phyloP scores from a whole-genome alignment of 2,888 invertebrate genomes.

The Ypsolopha sequella region DNA sequence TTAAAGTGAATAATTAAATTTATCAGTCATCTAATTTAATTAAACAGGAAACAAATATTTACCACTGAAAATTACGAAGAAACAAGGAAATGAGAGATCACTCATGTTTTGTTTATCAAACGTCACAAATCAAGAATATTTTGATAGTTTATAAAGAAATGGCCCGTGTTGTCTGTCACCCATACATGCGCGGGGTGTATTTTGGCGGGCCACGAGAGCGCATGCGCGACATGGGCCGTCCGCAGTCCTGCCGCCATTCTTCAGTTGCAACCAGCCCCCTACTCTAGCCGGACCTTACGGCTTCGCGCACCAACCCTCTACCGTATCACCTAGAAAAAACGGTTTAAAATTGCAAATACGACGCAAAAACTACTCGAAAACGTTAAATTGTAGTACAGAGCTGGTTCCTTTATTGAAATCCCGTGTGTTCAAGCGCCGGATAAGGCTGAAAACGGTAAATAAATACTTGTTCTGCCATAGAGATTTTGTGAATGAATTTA shows the following conservation, averaged over 20 bases:
- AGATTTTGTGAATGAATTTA: conserved; percentile 70
- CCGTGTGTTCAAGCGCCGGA: conserved; percentile 22
- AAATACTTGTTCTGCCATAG: conserved; percentile 48
- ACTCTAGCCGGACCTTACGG: conserved; percentile 24
- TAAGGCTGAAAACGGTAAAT: conserved; percentile 55
- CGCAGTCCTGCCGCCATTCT: conserved; percentile 54
- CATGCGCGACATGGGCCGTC: conserved; percentile 32
- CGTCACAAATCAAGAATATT: neutral
- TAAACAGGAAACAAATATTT: conserved; percentile 7
- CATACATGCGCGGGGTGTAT: conserved; percentile 66
- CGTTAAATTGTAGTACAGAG: conserved; percentile 10
- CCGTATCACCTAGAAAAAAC: conserved; percentile 49
- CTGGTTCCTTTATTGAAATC: conserved; percentile 17
- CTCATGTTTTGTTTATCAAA: no score
- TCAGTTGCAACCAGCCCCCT: conserved; percentile 52
- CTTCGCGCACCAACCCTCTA: conserved; percentile 23
- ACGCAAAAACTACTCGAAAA: conserved; percentile 26
- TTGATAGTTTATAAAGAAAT: conserved; percentile 1
- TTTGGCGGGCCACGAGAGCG: conserved; percentile 60
- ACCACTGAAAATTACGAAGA: neutral
- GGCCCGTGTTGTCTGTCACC: conserved; percentile 19
- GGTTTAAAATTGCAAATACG: conserved; percentile 25
- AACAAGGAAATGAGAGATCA: no score
- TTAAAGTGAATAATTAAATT: conserved; percentile 13
- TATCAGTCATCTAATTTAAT: conserved; percentile 10